These are phyloP conservation scores for Halictus quadricinctus DNA, from an alignment of 2,888 invertebrate species.

Conservation along the genomic window DNA sequence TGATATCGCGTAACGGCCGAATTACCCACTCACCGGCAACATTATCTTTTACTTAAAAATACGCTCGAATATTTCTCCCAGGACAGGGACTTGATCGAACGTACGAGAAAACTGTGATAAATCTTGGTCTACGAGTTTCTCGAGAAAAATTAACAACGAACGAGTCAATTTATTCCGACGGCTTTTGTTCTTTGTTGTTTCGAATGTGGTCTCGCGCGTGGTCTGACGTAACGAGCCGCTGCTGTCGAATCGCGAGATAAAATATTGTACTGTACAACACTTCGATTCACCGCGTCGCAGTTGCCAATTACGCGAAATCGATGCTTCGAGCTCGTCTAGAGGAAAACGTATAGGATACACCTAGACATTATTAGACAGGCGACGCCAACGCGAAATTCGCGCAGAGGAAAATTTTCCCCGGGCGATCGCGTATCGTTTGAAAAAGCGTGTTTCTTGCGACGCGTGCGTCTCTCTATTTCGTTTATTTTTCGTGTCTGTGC, in stretches of 20 bases:
- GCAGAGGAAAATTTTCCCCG: too few species aligned
- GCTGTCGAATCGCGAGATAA: constrained; percentile 19
- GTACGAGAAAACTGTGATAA: background rate
- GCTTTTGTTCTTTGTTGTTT: background rate
- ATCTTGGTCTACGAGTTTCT: background rate
- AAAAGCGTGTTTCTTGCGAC: background rate
- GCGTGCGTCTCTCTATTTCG: background rate
- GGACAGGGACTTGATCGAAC: background rate
- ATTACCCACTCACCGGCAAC: background rate
- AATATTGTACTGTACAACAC: constrained; percentile 19
- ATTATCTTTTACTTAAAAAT: background rate
- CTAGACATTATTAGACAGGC: background rate
- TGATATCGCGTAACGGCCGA: background rate
- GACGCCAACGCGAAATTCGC: background rate
- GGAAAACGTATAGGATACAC: background rate
- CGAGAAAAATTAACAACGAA: background rate
- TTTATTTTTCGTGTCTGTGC: background rate
- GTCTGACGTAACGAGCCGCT: background rate
- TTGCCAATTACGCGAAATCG: background rate
- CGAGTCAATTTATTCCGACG: background rate
- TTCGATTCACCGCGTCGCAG: constrained; percentile 5
- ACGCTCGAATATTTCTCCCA: background rate
- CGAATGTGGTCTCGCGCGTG: background rate
- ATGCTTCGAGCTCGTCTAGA: constrained; percentile 5
- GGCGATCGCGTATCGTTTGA: too few species aligned